Percentiles rank a stretch among this genome's conserved stretches.
These are phyloP conservation scores for Frieseomelitta varia DNA, from an alignment of 1,140 invertebrate genomes.

Conservation along the genomic window DNA sequence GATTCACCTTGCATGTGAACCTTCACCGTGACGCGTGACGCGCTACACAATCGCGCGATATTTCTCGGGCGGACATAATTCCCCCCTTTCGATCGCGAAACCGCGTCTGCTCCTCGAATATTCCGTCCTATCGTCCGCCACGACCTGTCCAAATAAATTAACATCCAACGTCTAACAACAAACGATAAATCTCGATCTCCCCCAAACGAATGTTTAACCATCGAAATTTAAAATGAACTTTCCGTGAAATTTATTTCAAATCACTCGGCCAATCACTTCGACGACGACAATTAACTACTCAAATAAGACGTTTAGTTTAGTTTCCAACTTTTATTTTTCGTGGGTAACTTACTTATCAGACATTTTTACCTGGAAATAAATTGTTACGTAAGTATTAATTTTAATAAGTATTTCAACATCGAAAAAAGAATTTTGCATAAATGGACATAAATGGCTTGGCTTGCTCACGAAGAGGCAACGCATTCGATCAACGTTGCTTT, in stretches of 20 bases:
- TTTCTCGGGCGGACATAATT: slow-evolving; percentile 3
- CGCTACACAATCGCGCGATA: slow-evolving; percentile 24
- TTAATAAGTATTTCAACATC: accelerated
- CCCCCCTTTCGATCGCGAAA: not conserved
- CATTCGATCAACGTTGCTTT: not conserved
- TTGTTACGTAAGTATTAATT: not conserved
- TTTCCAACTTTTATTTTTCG: too few relatives aligned
- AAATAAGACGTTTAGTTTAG: too few relatives aligned
- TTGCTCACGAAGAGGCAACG: too few relatives aligned
- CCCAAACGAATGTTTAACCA: not conserved
- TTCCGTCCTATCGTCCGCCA: slow-evolving; percentile 7
- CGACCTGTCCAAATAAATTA: slow-evolving; percentile 22
- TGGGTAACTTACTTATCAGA: too few relatives aligned
- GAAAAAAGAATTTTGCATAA: not conserved
- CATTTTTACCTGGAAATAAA: too few relatives aligned
- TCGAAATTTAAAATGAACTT: not conserved
- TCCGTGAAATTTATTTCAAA: not conserved
- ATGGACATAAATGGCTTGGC: not conserved
- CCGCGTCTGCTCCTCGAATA: slow-evolving; percentile 4
- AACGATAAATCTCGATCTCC: slow-evolving; percentile 6
- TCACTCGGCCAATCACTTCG: not conserved
- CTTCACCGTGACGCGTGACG: slow-evolving; percentile 14
- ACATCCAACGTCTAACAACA: not conserved
- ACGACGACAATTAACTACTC: too few relatives aligned
- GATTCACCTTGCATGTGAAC: slow-evolving; percentile 57